Base-by-base conservation (phyloP, 2,888 invertebrate genomes). In the Adelphocoris suturalis region DNA sequence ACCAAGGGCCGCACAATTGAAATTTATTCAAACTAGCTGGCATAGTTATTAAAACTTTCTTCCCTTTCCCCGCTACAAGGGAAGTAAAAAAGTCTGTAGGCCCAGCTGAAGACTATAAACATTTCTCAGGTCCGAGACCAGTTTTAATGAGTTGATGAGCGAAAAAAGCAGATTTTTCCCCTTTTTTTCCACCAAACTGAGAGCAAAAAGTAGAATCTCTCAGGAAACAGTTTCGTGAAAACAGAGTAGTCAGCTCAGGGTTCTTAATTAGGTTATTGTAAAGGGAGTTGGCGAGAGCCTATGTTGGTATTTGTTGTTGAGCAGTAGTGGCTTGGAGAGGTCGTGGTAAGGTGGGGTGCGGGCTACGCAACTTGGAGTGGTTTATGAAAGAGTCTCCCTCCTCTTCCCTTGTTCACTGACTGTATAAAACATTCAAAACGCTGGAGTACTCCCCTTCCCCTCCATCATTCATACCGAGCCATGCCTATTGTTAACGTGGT, bases 371-470 rank as follows among this genome's bases (percentile, higher is more conserved):
- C 46, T 82, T 82, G 52, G 47, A 82, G 82, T 78, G 78, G 82
- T 48, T 82, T 52, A 82, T 48, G 82, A 82, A 37, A 37, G 82
- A 80, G 82, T 13, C 23, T 27, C 23, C 16, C 47, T 48, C 48
- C 23, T 11, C 55, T 52, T 5, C 82, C 52, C 82, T 27, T 52
- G 27, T 27, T 48, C 82, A n/a, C 23, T 14, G 52, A 52, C 82
- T 52, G 48, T 82, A 82, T 82, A 82, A 82, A 82, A 82, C 82
- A 82, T 82, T 82, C 82, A 82, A 82, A 82, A 82, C 82, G 48
- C 82, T 78, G 7, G n/a, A 78, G 47, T 68, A 14, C 78, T 13
- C 46, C 46, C n/a, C 23, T 19, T 23, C 82, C 82, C 48, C 82
- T 48, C 16, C 48, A 23, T 23, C 52, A 46, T 47, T 47, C 78